A percentile compares a stretch with the other conserved stretches of the same genome.
Conservation (phyloP, 2,797 vertebrate species). For the Xiphorhynchus erythropygius region DNA sequence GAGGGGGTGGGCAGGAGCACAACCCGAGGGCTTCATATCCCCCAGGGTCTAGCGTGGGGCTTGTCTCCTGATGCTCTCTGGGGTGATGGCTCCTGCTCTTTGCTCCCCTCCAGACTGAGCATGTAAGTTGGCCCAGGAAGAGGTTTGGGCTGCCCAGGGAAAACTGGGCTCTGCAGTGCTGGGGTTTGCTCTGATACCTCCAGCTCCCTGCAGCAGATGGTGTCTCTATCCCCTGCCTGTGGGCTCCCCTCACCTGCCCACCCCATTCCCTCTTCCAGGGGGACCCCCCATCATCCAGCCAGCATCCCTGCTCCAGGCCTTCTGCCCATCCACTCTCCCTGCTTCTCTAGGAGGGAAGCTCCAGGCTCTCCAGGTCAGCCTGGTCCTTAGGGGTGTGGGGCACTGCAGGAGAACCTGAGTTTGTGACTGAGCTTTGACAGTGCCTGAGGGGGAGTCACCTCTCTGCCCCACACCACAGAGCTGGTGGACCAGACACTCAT, state of each 20-base stretch:
- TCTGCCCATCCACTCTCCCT: not conserved
- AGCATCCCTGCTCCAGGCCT: not conserved
- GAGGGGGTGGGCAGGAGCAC: accelerated
- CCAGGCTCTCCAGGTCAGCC: not conserved
- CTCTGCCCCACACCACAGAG: accelerated
- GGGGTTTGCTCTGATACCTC: not conserved
- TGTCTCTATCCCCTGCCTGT: not conserved
- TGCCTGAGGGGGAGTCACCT: not conserved
- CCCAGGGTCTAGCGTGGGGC: accelerated
- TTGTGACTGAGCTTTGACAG: not conserved
- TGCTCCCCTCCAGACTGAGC: not conserved
- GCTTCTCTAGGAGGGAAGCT: not conserved
- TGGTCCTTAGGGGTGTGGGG: accelerated
- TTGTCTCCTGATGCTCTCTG: not conserved
- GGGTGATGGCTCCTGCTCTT: not conserved
- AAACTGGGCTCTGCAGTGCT: not conserved
- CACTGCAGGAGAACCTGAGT: too few species aligned
- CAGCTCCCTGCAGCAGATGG: not conserved
- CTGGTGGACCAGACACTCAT: accelerated
- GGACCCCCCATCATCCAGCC: not conserved
- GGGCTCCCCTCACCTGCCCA: not conserved
- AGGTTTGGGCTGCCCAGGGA: not conserved
- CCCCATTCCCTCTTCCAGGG: too few species aligned
- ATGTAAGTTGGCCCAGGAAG: not conserved
- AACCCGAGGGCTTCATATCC: too few species aligned